These are phyloP conservation scores for Geothlypis trichas DNA, from an alignment of 2,113 vertebrate genomes.

Conservation along the genomic window DNA sequence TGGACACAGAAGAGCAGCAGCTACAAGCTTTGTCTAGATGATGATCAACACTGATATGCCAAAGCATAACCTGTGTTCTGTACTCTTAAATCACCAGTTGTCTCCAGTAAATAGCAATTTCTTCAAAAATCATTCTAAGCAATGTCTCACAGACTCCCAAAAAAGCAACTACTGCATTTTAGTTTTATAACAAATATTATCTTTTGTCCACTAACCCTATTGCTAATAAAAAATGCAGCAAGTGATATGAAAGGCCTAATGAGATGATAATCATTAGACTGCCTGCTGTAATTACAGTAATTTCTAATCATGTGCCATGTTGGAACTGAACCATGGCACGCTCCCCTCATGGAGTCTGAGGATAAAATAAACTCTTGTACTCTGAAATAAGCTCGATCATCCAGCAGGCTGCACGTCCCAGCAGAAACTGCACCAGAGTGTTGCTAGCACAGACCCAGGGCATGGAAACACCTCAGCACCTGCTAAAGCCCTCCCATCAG, in stretches of 20 bases:
- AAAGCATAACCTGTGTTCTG: not conserved
- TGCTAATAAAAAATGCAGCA: not conserved
- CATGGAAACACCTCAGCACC: not conserved
- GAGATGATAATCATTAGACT: not conserved
- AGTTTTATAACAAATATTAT: not conserved
- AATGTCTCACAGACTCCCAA: not conserved
- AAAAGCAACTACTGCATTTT: not conserved
- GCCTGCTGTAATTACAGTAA: not conserved
- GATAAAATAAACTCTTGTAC: not conserved
- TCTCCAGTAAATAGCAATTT: not conserved
- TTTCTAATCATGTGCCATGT: not conserved
- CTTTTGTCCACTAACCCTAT: not conserved
- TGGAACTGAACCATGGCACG: fast-evolving
- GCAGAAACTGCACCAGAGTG: not conserved
- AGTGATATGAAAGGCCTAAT: not conserved
- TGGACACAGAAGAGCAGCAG: not conserved
- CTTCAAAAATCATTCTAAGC: not conserved
- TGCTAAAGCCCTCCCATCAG: not conserved
- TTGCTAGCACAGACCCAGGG: not conserved
- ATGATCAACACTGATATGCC: not conserved
- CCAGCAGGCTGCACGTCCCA: not conserved
- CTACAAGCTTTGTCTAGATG: not conserved
- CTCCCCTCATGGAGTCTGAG: not conserved
- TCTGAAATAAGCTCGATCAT: not conserved
- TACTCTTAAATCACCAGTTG: not conserved